Evolutionary conservation across 2,888 invertebrate genomes (phyloP).

Genomic region (Drosophila meridiana): DNA sequence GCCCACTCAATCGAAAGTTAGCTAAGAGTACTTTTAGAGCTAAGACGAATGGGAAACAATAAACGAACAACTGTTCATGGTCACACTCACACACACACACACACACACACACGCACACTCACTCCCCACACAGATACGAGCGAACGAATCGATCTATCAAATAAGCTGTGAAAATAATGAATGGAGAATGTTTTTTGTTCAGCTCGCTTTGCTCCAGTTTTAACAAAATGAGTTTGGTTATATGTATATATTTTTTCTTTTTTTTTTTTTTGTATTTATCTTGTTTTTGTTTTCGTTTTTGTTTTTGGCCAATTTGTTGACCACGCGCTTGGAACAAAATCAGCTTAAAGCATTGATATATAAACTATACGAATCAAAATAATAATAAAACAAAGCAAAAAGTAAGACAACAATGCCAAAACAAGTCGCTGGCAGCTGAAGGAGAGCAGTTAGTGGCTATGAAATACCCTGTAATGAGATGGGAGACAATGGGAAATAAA

Average conservation of each 20-base stretch:
- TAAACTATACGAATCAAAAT: constrained; percentile 45
- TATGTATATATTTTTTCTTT: not conserved
- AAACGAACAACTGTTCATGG: constrained; percentile 7
- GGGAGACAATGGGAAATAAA: not conserved
- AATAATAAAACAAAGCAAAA: constrained; percentile 36
- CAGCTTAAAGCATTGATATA: constrained; percentile 30
- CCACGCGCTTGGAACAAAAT: constrained; percentile 37
- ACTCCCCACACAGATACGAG: constrained; percentile 11
- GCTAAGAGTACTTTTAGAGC: not conserved
- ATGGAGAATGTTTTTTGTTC: constrained; percentile 43
- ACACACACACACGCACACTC: constrained; percentile 3
- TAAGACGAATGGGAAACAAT: constrained; percentile 6
- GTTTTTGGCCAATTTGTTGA: constrained; percentile 48
- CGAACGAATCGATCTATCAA: constrained; percentile 11
- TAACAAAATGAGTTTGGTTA: constrained; percentile 38
- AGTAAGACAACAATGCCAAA: constrained; percentile 16
- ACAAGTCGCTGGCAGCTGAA: constrained; percentile 4
- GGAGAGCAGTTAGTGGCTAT: not conserved
- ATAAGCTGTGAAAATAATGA: constrained; percentile 31
- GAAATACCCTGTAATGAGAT: constrained; percentile 11
- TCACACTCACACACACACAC: constrained; percentile 13
- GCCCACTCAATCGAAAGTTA: not conserved
- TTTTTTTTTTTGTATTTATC: not conserved
- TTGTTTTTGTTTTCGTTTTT: constrained; percentile 21
- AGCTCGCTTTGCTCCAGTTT: constrained; percentile 58